A percentile compares a stretch with the other conserved stretches of the same genome.
Conservation (phyloP, 30 jellyfish, hydroid and myxozoan species). For the Clytia hemisphaerica region DNA sequence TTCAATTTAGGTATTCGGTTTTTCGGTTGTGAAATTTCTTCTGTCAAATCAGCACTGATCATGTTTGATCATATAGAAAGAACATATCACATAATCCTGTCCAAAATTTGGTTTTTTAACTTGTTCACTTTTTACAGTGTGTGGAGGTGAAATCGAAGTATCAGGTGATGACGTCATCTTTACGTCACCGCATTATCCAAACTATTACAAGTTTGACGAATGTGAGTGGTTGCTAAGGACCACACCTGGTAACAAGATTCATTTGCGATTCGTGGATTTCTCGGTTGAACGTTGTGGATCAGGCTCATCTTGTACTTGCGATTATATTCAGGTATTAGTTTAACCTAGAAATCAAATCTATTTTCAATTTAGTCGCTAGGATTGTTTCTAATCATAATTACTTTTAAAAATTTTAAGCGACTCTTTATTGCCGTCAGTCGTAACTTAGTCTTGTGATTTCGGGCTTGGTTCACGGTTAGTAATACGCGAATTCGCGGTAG, state of each 20-base stretch:
- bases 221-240: constrained; percentile 71
- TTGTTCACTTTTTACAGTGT: constrained; percentile 43
- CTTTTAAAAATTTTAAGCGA: background rate
- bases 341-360: too few species aligned
- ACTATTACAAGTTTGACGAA: constrained; percentile 32
- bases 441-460: too few species aligned
- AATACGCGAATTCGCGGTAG: background rate
- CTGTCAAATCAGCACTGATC: too few species aligned
- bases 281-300: constrained; percentile 26
- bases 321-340: constrained; percentile 54
- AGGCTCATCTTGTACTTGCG: constrained; percentile 41
- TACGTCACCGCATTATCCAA: constrained; percentile 67
- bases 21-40: too few species aligned
- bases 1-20: too few species aligned
- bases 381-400: background rate
- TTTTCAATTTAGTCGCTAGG: background rate
- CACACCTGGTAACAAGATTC: constrained; percentile 53
- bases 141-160: constrained; percentile 65
- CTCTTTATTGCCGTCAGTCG: too few species aligned
- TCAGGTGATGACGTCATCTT: constrained; percentile 36
- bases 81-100: too few species aligned
- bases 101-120: too few species aligned
- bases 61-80: too few species aligned
- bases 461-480: too few species aligned
- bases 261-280: constrained; percentile 50